Conservation (phyloP, 2,113 vertebrate species). For the Petrocephalus zakoni region DNA sequence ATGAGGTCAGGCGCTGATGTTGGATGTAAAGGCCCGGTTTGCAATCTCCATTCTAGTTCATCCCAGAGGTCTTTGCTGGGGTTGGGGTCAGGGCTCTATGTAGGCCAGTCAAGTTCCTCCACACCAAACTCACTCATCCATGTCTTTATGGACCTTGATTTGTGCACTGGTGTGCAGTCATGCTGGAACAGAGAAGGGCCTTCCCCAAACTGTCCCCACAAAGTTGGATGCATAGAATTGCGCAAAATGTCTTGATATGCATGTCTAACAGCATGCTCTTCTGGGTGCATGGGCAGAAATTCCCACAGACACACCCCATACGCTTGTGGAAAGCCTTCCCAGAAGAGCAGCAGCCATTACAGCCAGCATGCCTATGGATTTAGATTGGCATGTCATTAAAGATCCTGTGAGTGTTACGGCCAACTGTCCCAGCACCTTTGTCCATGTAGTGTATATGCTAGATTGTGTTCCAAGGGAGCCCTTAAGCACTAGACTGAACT, state of each 20-base stretch:
- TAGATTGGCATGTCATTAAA: not conserved
- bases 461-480: not conserved
- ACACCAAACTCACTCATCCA: too few relatives aligned
- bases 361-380: not conserved
- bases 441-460: not conserved
- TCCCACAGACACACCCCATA: not conserved
- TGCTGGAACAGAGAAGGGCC: too few relatives aligned
- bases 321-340: not conserved
- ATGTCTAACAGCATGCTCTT: not conserved
- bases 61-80: too few relatives aligned
- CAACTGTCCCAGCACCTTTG: not conserved
- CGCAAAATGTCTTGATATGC: not conserved
- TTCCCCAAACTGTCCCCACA: too few relatives aligned
- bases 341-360: not conserved
- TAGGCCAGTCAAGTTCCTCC: too few relatives aligned
- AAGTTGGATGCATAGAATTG: not conserved
- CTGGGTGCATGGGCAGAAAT: not conserved
- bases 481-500: not conserved
- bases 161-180: too few relatives aligned
- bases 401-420: not conserved
- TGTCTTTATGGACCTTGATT: too few relatives aligned
- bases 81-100: too few relatives aligned
- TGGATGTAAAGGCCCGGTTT: too few relatives aligned
- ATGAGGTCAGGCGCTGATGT: too few relatives aligned
- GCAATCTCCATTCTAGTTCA: too few relatives aligned